Base-by-base conservation (phyloP, 2,113 vertebrate species). In the Myrmophylax atrothorax region DNA sequence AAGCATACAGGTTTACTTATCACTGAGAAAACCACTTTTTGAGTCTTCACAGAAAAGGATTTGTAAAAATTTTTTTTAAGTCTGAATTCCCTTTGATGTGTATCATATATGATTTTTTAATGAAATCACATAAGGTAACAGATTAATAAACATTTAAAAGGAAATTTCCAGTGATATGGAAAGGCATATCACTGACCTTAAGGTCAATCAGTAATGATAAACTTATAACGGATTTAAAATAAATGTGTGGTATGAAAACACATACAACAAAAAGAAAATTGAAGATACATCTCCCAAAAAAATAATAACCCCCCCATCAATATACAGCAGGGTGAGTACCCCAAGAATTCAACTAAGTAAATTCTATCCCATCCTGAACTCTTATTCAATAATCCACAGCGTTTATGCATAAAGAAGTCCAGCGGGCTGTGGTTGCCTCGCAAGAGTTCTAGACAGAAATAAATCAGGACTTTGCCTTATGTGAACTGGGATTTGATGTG, bases 401-500 rank as follows among this genome's bases (percentile, higher is more conserved):
- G 9, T 55, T 66, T n/a, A 67, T 9, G 40, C 73, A 38, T 59
- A 73, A 92, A 95, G 29, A 93, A 68, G 69, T 81, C 31, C 18
- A 15, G 49, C 28, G 12, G 31, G 19, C 55, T 87, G 63, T 5
- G 2, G 38, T 14, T 88, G 90, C 77, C 69, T 75, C 1, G 0
- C 42, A 87, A 84, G 73, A 63, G 35, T 67, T 86, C 44, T 81
- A 73, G 60, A 81, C 0, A 4, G 83, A 95, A 95, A 94, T 92
- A 95, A 91, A 96, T 92, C 79, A 92, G 72, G 94, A 73, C 56
- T 94, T 93, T 90, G 92, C 90, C 83, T 96, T 92, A 89, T 75
- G 86, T 93, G 92, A 96, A 94, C 94, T 94, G 92, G 86, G 92
- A 95, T 88, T 96, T 95, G 90, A 66, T 84, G 89, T 84, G 96